Base-by-base conservation (phyloP, 1,140 invertebrate genomes). In the Brachionus koreanus region DNA sequence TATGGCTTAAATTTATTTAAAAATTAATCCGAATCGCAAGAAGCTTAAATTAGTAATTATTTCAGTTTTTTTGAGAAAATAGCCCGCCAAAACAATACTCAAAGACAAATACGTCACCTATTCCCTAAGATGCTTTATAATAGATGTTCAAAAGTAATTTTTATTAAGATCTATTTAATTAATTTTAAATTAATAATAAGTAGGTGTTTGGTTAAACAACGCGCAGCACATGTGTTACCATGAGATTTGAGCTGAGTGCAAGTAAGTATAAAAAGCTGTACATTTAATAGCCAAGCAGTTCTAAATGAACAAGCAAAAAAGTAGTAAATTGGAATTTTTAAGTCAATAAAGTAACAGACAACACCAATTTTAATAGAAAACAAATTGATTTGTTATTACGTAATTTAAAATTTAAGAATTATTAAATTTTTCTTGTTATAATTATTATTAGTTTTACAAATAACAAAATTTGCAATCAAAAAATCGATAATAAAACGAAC, bases 391-490 rank as follows among this genome's bases (percentile, higher is more conserved):
- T 57, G 49, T 57, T 57, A 57, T 57, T 57, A 23, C 49, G 49
- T 57, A 57, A 57, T 57, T 57, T 19, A 57, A 19, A 57, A 7
- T 57, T 57, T 57, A 57, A 57, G 49, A 9, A 57, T 57, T 57
- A 57, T 57, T 57, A 57, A 57, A 57, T 57, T 57, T n/a, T 9
- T 57, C 9, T n/a, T 57, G 16, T 9, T 49, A 49, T 57, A 23
- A 57, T 57, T 57, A 57, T 57, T 57, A 57, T 57, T 57, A 57
- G 5, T 57, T 57, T 57, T 57, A 57, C 49, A 57, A 57, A 57
- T 57, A 57, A 57, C 49, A 57, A 57, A 57, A 57, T 57, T 57
- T 57, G 19, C 49, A 57, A 9, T 57, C 49, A 57, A 57, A 57
- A 52, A 57, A 57, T 57, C 49, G 49, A 57, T 57, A 57, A 57